Base-by-base conservation (phyloP, 2,888 invertebrate species). In the Hypercompe scribonia region DNA sequence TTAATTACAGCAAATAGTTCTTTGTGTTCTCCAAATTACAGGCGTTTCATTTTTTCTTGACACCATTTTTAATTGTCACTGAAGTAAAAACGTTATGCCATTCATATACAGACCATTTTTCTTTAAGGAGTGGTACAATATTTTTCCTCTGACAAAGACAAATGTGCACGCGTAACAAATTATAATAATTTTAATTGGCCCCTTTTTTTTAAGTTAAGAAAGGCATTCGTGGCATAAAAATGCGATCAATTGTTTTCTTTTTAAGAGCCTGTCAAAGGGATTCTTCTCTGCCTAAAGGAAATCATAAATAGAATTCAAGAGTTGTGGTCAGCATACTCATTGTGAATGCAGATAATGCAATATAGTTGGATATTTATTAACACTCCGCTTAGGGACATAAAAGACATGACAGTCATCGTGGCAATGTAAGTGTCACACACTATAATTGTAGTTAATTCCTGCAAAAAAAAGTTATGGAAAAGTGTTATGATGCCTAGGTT, bases 141-240 rank as follows among this genome's bases (percentile, higher is more conserved):
- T 11, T 66, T 61, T 71, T 75, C 71, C 42, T 74, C 33, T 65
- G 68, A 76, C 64, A 68, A 66, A 65, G 77, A 78, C 42, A 80
- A 70, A 80, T 80, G 74, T 36, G 39, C 63, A 70, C 71, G 74
- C 39, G 68, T 39, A 64, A 80, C 65, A 76, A 77, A 77, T 77
- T 81, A 78, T 79, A 78, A 67, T 76, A 33, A 83, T 71, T 74
- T 81, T 84, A 82, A 84, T 84, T 79, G 75, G 68, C 13, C 61
- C 70, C 70, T 79, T 75, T 65, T 69, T 66, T 72, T 73, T 39
- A 28, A 67, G 68, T 78, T 70, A 73, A 73, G 78, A 75, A 79
- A 74, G 70, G 73, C 70, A 79, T 79, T 81, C 50, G 63, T 71
- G 72, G 61, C 73, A 74, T 78, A 70, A 64, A 70, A 67, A 71